Conservation (phyloP, 1,140 invertebrate species). For the Octopus bimaculoides region DNA sequence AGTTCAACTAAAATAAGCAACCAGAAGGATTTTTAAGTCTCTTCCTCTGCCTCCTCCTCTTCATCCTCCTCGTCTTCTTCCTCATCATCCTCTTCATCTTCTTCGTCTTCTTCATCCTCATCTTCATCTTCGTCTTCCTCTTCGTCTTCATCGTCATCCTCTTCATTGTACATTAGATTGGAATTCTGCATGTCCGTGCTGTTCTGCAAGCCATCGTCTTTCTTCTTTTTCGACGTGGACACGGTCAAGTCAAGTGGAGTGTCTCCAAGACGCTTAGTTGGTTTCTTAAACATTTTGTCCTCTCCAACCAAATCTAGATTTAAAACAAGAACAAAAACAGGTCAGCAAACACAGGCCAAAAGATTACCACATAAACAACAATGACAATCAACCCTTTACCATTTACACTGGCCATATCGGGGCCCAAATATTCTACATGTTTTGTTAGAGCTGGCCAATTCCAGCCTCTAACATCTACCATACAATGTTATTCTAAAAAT, state of each 20-base stretch:
- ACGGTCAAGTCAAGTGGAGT: not conserved
- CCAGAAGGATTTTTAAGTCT: conserved; percentile 17
- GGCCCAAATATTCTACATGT: too few species aligned
- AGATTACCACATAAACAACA: too few species aligned
- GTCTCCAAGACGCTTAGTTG: not conserved
- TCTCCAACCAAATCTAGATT: not conserved
- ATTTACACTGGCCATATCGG: too few species aligned
- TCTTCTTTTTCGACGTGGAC: not conserved
- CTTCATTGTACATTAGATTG: conserved; percentile 1
- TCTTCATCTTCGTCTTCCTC: conserved; percentile 29
- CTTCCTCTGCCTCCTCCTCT: conserved; percentile 20
- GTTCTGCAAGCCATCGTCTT: not conserved
- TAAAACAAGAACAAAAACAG: not conserved
- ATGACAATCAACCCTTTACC: too few species aligned
- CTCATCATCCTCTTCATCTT: conserved; percentile 4
- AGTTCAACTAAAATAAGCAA: not conserved
- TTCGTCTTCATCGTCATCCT: conserved; percentile 24
- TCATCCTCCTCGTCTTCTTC: conserved; percentile 49
- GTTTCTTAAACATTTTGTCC: conserved; percentile 3
- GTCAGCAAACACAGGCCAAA: not conserved
- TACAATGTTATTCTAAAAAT: too few species aligned
- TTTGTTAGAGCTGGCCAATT: too few species aligned
- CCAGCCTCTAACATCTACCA: too few species aligned
- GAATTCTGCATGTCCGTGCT: not conserved
- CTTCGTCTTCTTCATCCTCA: conserved; percentile 51